phyloP scores from a whole-genome alignment of 1,140 invertebrate species.

The Homalodisca vitripennis region DNA sequence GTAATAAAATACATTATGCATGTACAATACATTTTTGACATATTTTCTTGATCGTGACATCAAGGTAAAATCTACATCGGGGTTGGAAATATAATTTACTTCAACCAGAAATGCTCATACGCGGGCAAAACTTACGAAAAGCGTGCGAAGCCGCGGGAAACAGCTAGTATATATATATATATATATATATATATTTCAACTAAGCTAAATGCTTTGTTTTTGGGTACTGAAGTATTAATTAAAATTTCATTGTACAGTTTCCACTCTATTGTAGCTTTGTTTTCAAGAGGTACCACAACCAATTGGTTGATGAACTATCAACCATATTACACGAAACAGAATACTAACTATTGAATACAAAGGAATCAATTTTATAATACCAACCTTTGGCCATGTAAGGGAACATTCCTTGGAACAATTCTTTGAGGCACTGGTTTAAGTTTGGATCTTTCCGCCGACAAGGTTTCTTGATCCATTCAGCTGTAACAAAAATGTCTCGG shows the following conservation, averaged over 20 bases:
- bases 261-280: not conserved
- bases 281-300: not conserved
- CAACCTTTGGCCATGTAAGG: constrained; percentile 50
- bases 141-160: too few relatives aligned
- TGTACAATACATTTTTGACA: too few relatives aligned
- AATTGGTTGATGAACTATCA: not conserved
- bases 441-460: constrained; percentile 47
- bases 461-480: constrained; percentile 47
- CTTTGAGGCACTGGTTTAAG: constrained; percentile 46
- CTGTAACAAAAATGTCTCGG: constrained; percentile 42
- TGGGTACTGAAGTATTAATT: not conserved
- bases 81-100: too few relatives aligned
- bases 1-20: too few relatives aligned
- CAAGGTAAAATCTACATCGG: too few relatives aligned
- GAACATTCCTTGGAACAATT: constrained; percentile 50
- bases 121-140: too few relatives aligned
- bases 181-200: too few relatives aligned
- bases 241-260: not conserved
- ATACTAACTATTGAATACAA: not conserved
- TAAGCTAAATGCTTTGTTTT: not conserved
- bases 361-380: not conserved
- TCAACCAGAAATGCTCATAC: too few relatives aligned
- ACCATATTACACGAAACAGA: not conserved
- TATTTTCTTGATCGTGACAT: too few relatives aligned
- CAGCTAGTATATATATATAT: too few relatives aligned